These are phyloP conservation scores for Diorhabda carinulata DNA, from an alignment of 1,140 invertebrate species.

Conservation along the genomic window DNA sequence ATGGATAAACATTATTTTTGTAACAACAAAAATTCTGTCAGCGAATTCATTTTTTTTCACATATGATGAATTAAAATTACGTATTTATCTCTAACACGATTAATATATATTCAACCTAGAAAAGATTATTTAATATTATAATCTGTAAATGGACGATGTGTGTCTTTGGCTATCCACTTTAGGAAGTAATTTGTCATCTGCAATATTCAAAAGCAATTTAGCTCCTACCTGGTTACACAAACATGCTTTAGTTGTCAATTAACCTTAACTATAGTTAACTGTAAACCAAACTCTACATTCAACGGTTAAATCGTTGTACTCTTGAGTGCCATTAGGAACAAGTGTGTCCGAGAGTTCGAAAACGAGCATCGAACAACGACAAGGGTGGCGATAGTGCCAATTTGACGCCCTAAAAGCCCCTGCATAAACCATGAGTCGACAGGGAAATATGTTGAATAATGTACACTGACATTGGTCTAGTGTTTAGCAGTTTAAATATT, in stretches of 20 bases:
- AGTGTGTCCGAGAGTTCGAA: constrained; percentile 11
- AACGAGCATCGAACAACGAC: constrained; percentile 12
- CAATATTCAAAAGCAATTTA: not conserved
- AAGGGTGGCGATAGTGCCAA: constrained; percentile 32
- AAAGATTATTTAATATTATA: too few relatives aligned
- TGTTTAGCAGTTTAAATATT: constrained; percentile 44
- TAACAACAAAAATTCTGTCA: too few relatives aligned
- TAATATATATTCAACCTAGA: too few relatives aligned
- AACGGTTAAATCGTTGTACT: not conserved
- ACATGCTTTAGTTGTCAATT: constrained; percentile 7
- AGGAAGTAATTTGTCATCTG: not conserved
- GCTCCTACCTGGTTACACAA: not conserved
- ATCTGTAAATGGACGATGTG: not conserved
- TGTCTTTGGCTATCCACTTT: not conserved
- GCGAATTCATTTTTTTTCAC: too few relatives aligned
- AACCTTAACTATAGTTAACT: not conserved
- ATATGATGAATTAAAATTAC: too few relatives aligned
- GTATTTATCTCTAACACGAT: too few relatives aligned
- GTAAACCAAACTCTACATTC: not conserved
- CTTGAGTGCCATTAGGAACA: constrained; percentile 12
- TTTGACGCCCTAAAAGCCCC: constrained; percentile 44
- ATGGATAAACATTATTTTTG: too few relatives aligned
- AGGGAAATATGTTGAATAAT: constrained; percentile 40
- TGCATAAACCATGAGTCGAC: constrained; percentile 44
- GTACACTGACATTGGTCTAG: constrained; percentile 40